These are phyloP conservation scores for Andrena minutula DNA, from an alignment of 2,888 invertebrate species.

Conservation along the genomic window DNA sequence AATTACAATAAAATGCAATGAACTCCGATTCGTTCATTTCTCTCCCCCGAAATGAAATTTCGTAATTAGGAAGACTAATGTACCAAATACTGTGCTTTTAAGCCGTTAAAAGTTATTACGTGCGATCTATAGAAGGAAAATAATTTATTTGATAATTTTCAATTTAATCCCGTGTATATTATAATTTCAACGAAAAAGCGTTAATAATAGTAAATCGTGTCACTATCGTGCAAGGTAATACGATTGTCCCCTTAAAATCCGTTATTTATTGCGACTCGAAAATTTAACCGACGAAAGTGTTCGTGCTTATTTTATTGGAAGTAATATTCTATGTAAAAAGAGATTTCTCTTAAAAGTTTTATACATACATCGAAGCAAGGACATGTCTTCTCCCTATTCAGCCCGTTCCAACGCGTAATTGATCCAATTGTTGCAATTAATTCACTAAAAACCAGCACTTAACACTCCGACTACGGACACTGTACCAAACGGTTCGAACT, in stretches of 20 bases:
- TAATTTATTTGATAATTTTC: neutral
- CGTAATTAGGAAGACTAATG: neutral
- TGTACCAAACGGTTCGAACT: neutral
- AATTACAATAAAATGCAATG: slow-evolving; percentile 64
- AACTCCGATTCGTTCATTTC: slow-evolving; percentile 15
- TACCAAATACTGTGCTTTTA: neutral
- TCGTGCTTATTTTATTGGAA: neutral
- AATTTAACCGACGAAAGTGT: neutral
- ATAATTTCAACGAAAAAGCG: no score
- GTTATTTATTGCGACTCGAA: neutral
- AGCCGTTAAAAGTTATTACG: neutral
- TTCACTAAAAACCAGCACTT: neutral
- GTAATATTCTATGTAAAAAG: neutral
- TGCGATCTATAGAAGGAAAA: neutral
- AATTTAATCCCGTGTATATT: neutral
- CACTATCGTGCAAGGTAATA: no score
- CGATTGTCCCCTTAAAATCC: no score
- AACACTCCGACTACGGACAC: neutral
- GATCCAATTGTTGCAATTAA: neutral
- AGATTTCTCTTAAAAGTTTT: neutral
- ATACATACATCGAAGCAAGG: neutral
- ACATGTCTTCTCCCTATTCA: neutral
- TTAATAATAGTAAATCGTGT: no score
- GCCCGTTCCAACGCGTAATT: neutral
- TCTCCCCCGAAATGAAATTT: neutral